These are phyloP conservation scores for Anhinga rufa DNA, from an alignment of 2,113 vertebrate species.

Conservation along the genomic window DNA sequence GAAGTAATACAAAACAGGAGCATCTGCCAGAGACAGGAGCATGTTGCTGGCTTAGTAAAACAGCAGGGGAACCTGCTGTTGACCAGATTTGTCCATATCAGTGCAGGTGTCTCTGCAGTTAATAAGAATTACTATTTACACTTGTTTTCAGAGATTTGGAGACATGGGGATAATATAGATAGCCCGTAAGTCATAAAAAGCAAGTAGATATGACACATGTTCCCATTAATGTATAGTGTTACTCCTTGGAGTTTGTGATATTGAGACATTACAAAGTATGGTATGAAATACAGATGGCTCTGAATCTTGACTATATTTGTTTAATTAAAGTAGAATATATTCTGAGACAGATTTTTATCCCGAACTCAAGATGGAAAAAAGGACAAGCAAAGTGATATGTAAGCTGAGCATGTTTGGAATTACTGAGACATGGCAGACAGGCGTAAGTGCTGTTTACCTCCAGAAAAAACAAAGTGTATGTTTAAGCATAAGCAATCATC, in stretches of 20 bases:
- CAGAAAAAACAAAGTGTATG: background rate
- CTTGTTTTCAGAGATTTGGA: conserved; percentile 64
- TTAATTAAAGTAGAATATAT: conserved; percentile 64
- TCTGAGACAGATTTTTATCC: conserved; percentile 26
- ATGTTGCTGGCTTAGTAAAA: conserved; percentile 68
- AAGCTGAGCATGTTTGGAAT: conserved; percentile 29
- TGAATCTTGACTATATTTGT: conserved; percentile 25
- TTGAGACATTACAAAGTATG: background rate
- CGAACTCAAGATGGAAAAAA: conserved; percentile 39
- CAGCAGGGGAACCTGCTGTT: conserved; percentile 75
- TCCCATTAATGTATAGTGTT: conserved; percentile 51
- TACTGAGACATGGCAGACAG: background rate
- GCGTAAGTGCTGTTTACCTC: background rate
- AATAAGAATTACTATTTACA: conserved; percentile 73
- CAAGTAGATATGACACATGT: conserved; percentile 51
- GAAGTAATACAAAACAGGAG: conserved; percentile 55
- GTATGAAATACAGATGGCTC: conserved; percentile 38
- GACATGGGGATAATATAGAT: conserved; percentile 47
- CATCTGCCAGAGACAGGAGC: conserved; percentile 68
- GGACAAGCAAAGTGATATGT: background rate
- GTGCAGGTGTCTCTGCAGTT: conserved; percentile 68
- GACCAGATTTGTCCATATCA: conserved; percentile 69
- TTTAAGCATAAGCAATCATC: background rate
- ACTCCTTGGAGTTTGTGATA: conserved; percentile 40
- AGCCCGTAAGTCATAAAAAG: conserved; percentile 52